Conservation (phyloP, 2,797 vertebrate genomes). For the Pangasius macronema region DNA sequence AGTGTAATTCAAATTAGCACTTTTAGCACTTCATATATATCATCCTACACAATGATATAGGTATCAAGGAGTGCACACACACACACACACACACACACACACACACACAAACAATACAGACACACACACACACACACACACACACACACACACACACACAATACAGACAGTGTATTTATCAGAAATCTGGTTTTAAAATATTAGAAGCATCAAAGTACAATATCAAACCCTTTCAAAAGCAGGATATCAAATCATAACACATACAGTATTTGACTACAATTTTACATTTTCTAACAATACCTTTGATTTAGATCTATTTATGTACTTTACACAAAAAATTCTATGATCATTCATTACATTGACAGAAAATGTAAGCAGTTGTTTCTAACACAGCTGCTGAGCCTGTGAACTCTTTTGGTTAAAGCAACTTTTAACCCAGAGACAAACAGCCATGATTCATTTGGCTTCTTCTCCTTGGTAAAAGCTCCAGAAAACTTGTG, state of each 20-base stretch:
- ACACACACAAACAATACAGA: not conserved
- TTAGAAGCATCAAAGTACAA: not conserved
- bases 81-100: not conserved
- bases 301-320: not conserved
- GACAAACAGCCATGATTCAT: conserved; percentile 9
- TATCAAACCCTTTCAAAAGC: not conserved
- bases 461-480: not conserved
- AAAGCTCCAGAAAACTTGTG: not conserved
- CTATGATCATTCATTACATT: not conserved
- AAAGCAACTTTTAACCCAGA: conserved; percentile 21
- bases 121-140: too few relatives aligned
- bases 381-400: not conserved
- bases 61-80: not conserved
- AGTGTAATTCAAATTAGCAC: not conserved
- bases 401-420: not conserved
- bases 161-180: not conserved
- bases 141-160: not conserved
- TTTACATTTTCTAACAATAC: not conserved
- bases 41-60: not conserved
- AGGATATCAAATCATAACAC: not conserved
- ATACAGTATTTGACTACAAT: not conserved
- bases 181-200: not conserved
- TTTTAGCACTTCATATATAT: not conserved
- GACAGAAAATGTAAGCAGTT: conserved; percentile 19
- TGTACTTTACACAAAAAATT: not conserved